A percentile compares a stretch with the other conserved stretches of the same genome.
Conservation (phyloP, 2,888 invertebrate genomes). For the Ischnus inquisitorius region DNA sequence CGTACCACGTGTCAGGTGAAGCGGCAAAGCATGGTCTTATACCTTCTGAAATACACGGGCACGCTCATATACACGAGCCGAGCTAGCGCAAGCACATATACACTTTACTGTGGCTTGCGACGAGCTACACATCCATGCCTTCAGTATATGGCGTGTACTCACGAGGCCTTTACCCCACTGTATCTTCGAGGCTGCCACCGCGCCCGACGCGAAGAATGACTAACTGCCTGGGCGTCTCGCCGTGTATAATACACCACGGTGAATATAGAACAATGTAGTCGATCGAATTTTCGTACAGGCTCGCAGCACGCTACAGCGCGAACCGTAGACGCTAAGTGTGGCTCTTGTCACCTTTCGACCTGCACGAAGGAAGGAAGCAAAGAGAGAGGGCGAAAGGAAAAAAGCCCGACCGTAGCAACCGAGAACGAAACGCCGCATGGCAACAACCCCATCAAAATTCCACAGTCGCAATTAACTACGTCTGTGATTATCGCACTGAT, state of each 20-base stretch:
- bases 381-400: neutral
- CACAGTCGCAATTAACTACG: slow-evolving; percentile 61
- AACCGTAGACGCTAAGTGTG: slow-evolving; percentile 17
- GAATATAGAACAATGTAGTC: neutral
- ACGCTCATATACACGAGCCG: neutral
- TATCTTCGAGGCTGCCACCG: neutral
- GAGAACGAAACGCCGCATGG: slow-evolving; percentile 59
- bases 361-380: slow-evolving; percentile 1
- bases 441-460: slow-evolving; percentile 46
- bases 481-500: slow-evolving; percentile 58
- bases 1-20: slow-evolving; percentile 40
- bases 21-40: slow-evolving; percentile 30
- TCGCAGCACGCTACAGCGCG: neutral
- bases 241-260: neutral
- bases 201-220: neutral
- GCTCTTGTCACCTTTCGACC: slow-evolving; percentile 17
- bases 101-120: slow-evolving; percentile 20
- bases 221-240: neutral
- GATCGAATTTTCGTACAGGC: slow-evolving; percentile 34
- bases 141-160: neutral
- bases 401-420: slow-evolving; percentile 18
- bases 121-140: neutral
- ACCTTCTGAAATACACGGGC: slow-evolving; percentile 15
- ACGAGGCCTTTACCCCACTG: neutral
- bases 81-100: slow-evolving; percentile 26